Conservation (phyloP, 2,797 vertebrate genomes). For the Myripristis murdjan region DNA sequence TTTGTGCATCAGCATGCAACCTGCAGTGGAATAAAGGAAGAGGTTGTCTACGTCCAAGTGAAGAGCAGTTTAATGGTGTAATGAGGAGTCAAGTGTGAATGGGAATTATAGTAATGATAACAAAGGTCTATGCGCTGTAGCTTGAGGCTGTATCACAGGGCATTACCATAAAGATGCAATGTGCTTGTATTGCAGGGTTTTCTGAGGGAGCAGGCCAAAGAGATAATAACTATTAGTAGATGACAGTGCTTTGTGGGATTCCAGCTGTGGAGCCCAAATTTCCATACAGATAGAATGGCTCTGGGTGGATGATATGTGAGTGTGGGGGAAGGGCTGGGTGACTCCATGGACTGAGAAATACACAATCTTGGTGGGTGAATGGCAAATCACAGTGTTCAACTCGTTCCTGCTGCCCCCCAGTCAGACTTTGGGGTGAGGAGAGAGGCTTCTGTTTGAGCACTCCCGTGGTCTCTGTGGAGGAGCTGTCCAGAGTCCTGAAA, state of each 20-base stretch:
- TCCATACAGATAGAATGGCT: slow-evolving; percentile 99
- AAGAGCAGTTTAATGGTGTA: slow-evolving; percentile 80
- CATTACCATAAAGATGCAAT: slow-evolving; percentile 90
- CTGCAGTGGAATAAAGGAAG: slow-evolving; percentile 73
- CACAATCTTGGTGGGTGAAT: slow-evolving; percentile 35
- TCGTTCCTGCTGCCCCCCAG: slow-evolving; percentile 53
- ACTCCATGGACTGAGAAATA: slow-evolving; percentile 63
- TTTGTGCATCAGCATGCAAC: slow-evolving; percentile 51
- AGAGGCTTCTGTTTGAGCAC: slow-evolving; percentile 57
- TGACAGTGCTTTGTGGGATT: slow-evolving; percentile 95
- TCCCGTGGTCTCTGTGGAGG: slow-evolving; percentile 67
- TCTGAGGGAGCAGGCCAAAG: slow-evolving; percentile 92
- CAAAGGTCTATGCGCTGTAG: slow-evolving; percentile 83
- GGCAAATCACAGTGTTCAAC: slow-evolving; percentile 64
- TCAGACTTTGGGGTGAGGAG: slow-evolving; percentile 52
- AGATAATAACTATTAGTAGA: slow-evolving; percentile 99
- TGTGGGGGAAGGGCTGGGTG: slow-evolving; percentile 70
- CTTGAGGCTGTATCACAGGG: slow-evolving; percentile 83
- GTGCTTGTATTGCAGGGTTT: slow-evolving; percentile 85
- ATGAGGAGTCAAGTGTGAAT: slow-evolving; percentile 87
- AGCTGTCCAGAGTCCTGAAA: slow-evolving; percentile 82
- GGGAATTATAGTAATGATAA: slow-evolving; percentile 90
- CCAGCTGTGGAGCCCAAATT: slow-evolving; percentile 98
- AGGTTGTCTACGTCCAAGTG: slow-evolving; percentile 79
- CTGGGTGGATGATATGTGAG: slow-evolving; percentile 94